Evolutionary conservation across 2,888 invertebrate genomes (phyloP), one percentile per base, ranked within the genome.

Genomic region (Troides aeacus): DNA sequence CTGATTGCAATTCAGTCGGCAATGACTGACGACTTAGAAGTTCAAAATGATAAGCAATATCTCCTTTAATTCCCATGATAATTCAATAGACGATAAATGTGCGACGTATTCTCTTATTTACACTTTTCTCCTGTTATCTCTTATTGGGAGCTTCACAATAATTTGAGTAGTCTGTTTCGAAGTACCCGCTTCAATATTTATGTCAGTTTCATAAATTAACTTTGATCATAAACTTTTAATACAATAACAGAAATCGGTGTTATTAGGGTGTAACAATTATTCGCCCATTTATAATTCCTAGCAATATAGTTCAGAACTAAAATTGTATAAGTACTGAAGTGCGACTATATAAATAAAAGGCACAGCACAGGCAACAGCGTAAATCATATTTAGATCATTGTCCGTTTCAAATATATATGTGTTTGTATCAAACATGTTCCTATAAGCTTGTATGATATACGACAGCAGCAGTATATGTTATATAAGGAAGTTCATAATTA

Each of bases 1-100:
- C 36, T 50, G 69, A 65, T 65, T 69, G 64, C 60, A 50, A 63
- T 57, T 62, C 50, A 53, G 62, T 58, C 58, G 62, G 62, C 65
- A 62, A 66, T 64, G 61, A 64, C 69, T 63, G 59, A 64, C 60
- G 69, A 4, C n/a, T 10, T 42, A 24, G 56, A 57, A n/a, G n/a
- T 24, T 63, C 59, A 18, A 30, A 69, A 39, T 39, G 56, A 30
- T 1, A 21, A 1, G 58, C 62, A 58, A 62, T 70, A 53, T 50
- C 46, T 56, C 18, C 42, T 60, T 53, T 36, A n/a, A 62, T 17
- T 57, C 62, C 15, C 30, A 62, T 61, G 8, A 12, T 7, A 65
- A 57, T n/a, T 39, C 50, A 39, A 50, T 58, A 46, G 53, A 58
- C 21, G 56, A 46, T 64, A 53, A 42, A 46, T 53, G 59, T 62